A percentile compares a stretch with the other conserved stretches of the same genome.
Conservation (phyloP, 2,888 invertebrate species). For the Linnaemya vulpina region DNA sequence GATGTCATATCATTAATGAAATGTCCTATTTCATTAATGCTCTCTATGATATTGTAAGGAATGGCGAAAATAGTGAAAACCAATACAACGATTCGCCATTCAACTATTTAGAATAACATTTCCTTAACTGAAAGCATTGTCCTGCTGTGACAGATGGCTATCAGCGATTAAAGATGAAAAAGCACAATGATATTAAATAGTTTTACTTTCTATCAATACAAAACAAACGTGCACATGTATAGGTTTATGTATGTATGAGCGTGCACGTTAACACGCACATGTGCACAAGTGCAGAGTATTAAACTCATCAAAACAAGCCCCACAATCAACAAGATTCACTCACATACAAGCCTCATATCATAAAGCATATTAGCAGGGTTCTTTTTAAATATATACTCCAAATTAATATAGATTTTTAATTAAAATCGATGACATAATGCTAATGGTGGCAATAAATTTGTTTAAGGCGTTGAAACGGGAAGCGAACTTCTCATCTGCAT, state of each 20-base stretch:
- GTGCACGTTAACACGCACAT: neutral
- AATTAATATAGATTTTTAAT: conserved; percentile 78
- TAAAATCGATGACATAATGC: conserved; percentile 82
- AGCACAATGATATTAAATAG: conserved; percentile 49
- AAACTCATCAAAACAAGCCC: neutral
- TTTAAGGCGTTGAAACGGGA: conserved; percentile 48
- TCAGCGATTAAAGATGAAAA: conserved; percentile 60
- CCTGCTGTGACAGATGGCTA: conserved; percentile 56
- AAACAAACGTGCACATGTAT: neutral
- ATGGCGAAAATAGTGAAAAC: conserved; percentile 15
- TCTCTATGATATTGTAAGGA: conserved; percentile 7
- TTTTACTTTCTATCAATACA: conserved; percentile 29
- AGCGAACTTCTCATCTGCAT: conserved; percentile 42
- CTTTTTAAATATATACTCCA: conserved; percentile 45
- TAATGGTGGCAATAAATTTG: conserved; percentile 75
- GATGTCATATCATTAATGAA: conserved; percentile 29
- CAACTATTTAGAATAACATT: conserved; percentile 25
- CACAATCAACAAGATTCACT: neutral
- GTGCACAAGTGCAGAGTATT: neutral
- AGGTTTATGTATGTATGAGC: neutral
- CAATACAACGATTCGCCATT: conserved; percentile 42
- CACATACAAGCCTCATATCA: neutral
- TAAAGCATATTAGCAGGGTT: neutral
- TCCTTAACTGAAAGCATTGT: neutral
- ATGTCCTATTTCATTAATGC: neutral